phyloP scores from a whole-genome alignment of 2,113 vertebrate genomes.

The Syngnathus scovelli region DNA sequence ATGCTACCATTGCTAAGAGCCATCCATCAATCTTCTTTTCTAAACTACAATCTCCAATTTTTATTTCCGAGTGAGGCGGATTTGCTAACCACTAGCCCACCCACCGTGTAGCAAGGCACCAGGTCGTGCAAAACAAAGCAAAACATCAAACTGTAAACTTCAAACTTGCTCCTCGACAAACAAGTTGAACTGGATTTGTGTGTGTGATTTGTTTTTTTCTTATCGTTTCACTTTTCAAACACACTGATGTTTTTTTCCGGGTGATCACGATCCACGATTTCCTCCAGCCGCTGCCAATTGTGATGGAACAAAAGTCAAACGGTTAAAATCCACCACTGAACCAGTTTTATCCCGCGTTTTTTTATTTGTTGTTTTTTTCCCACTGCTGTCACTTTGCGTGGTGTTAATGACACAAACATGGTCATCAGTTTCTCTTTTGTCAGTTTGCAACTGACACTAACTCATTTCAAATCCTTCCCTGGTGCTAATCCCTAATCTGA shows the following conservation, averaged over 20 bases:
- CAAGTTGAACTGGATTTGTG: conserved; percentile 30
- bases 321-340: conserved; percentile 61
- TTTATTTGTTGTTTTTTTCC: conserved; percentile 10
- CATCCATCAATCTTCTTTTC: not conserved
- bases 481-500: not conserved
- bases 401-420: conserved; percentile 24
- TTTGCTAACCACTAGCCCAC: not conserved
- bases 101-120: not conserved
- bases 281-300: conserved; percentile 42
- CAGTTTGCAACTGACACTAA: too few relatives aligned
- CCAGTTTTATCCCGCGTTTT: conserved; percentile 8
- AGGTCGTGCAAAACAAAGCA: conserved; percentile 23
- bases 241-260: conserved; percentile 14
- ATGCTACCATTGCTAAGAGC: not conserved
- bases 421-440: not conserved
- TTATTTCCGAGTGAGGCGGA: not conserved
- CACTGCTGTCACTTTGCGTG: conserved; percentile 36
- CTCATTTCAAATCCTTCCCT: too few relatives aligned
- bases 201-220: conserved; percentile 28
- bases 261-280: conserved; percentile 58
- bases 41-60: not conserved
- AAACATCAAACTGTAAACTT: conserved; percentile 36
- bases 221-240: conserved; percentile 18
- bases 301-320: conserved; percentile 38
- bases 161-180: conserved; percentile 39